Evolutionary conservation across 2,888 invertebrate genomes (phyloP).

Genomic region (Lithosia quadra): DNA sequence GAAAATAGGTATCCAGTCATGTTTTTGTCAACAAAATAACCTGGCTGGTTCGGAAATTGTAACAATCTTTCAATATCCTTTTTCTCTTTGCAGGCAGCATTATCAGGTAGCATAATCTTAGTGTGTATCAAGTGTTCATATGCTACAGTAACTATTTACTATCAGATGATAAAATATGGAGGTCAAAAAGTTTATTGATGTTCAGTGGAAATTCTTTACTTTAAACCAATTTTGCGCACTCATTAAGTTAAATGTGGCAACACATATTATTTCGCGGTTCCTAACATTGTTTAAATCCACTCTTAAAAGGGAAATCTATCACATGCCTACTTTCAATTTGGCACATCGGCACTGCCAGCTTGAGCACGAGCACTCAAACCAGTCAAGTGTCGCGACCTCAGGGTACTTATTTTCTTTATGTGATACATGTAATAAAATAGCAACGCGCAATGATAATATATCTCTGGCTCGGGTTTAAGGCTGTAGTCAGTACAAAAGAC

Average conservation of each 20-base stretch:
- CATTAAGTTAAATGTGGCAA: too few species aligned
- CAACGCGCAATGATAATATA: background rate
- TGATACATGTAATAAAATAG: constrained; percentile 1
- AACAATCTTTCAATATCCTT: too few species aligned
- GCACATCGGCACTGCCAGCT: background rate
- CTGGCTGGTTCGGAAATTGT: too few species aligned
- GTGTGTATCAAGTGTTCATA: too few species aligned
- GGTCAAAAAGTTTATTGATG: too few species aligned
- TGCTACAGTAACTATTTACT: too few species aligned
- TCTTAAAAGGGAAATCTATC: background rate
- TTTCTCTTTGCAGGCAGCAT: too few species aligned
- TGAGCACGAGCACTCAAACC: background rate
- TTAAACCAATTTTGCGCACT: too few species aligned
- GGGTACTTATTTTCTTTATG: constrained; percentile 7
- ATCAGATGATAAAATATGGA: too few species aligned
- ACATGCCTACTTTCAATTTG: background rate
- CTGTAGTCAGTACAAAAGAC: background rate
- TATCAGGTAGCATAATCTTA: too few species aligned
- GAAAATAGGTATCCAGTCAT: background rate
- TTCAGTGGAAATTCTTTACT: too few species aligned
- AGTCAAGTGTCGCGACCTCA: background rate
- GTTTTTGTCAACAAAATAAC: background rate
- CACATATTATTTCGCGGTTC: too few species aligned
- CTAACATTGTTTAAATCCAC: background rate
- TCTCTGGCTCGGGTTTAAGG: background rate